These are phyloP conservation scores for Ginglymostoma cirratum DNA, from an alignment of 2,113 vertebrate species.

Conservation along the genomic window DNA sequence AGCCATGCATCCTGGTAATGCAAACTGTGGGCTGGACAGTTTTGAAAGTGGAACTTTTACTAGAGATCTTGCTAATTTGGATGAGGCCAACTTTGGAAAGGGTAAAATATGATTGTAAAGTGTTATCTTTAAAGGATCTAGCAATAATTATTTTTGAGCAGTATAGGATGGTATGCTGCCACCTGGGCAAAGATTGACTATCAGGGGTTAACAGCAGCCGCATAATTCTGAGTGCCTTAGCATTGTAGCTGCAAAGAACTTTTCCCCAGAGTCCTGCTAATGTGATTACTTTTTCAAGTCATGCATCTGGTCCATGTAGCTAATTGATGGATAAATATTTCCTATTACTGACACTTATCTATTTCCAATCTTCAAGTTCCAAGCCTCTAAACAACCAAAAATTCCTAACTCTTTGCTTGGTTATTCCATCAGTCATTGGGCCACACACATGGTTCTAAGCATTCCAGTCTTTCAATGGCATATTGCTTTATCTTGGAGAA, in stretches of 20 bases:
- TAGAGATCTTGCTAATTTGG: background rate
- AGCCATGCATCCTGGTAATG: background rate
- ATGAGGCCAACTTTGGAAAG: background rate
- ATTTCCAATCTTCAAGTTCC: background rate
- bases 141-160: background rate
- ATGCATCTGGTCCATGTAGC: background rate
- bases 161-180: background rate
- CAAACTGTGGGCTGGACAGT: background rate
- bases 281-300: background rate
- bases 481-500: background rate
- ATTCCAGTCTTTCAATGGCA: slow-evolving; percentile 7
- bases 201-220: background rate
- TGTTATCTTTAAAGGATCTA: background rate
- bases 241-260: background rate
- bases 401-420: background rate
- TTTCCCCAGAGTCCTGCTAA: background rate
- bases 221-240: background rate
- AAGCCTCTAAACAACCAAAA: background rate
- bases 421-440: background rate
- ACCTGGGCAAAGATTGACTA: background rate
- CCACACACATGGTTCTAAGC: slow-evolving; percentile 11
- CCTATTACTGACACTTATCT: background rate
- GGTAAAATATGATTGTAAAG: background rate
- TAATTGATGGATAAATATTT: slow-evolving; percentile 17
- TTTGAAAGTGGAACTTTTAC: background rate